Evolutionary conservation across 2,888 invertebrate species (phyloP), one percentile per base, ranked within the genome.

Genomic region (Xestoiulus laeticollis): DNA sequence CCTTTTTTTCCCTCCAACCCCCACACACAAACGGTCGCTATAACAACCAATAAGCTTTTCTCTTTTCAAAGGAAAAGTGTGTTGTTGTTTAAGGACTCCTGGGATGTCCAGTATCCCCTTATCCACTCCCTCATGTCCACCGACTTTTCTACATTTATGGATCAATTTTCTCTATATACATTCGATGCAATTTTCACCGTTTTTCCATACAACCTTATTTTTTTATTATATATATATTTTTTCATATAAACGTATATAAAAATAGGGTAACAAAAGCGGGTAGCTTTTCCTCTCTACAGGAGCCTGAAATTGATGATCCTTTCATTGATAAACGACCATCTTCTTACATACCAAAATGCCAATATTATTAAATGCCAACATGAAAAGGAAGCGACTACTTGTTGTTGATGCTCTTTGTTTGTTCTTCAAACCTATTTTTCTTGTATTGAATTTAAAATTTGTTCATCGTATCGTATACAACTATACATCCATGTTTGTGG

Each of bases 51-150:
- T 68, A 26, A 68, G 68, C 68, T 68, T 68, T 68, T 68, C 68
- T 19, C 68, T 68, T n/a, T 26, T 68, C n/a, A 8, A 8, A 10
- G 26, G 26, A 68, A 68, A 68, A 68, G 68, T 68, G 68, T 68
- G 68, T 68, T 68, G 68, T 68, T 68, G 68, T 68, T 68, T 68
- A 68, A 68, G 68, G 68, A 68, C 68, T 68, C 68, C 68, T 68
- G n/a, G 68, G 68, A 68, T 26, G 68, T 68, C 68, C 68, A 68
- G 68, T 68, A 22, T 26, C 68, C 68, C 68, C 68, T 68, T 26
- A 26, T 22, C 68, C 68, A n/a, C 68, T 68, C 68, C 68, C 68
- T 22, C 68, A 26, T 68, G 68, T 22, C 68, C 68, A 68, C 68
- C 68, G 8, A 26, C 1, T n/a, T 59, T 59, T 59, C 53, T 59